Evolutionary conservation across 2,888 invertebrate species (phyloP), one percentile per base, ranked within the genome.

Genomic region (Isoperla grammatica): DNA sequence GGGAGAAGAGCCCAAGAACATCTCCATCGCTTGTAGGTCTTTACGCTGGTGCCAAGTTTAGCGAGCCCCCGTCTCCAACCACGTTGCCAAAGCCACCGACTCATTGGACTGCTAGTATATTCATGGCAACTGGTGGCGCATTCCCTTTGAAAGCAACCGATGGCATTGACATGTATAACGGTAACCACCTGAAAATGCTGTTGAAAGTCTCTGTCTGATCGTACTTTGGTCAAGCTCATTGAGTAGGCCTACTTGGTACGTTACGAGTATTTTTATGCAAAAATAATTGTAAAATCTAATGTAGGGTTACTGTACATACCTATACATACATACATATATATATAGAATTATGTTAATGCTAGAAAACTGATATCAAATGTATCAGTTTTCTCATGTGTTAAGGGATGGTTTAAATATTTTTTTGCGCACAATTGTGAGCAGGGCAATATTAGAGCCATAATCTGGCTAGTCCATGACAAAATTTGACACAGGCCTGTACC

Each of bases 71-170:
- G 55, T 83, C 87, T 60, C 88, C 90, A 46, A 83, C 84, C 68
- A 84, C 85, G 65, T 76, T 90, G 70, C 90, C 90, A 61, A 87
- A 85, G 72, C 90, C 90, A 68, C 90, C 90, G 61, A 81, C 81
- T 66, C 88, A 87, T 75, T 91, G 90, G 90, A 83, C 84, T 74
- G 53, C 60, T 48, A 20, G 20, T 17, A 53, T 53, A 19, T 59
- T 57, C 56, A 62, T 62, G 61, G 53, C 61, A 39, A 67, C 64
- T 40, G 65, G 65, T 20, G 61, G 60, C 22, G 35, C 63, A 40
- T 62, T 62, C 35, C 60, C 66, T 40, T 56, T 64, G 13, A 59
- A 63, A 39, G 42, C 62, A 35, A 53, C 63, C 13, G 65, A 66
- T 57, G 64, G 67, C 48, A 61, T 62, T 20, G 66, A 67, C 56